A percentile compares a stretch with the other conserved stretches of the same genome.
These are phyloP conservation scores for Varanus salvator DNA, from an alignment of 2,113 vertebrate genomes.

Conservation along the genomic window DNA sequence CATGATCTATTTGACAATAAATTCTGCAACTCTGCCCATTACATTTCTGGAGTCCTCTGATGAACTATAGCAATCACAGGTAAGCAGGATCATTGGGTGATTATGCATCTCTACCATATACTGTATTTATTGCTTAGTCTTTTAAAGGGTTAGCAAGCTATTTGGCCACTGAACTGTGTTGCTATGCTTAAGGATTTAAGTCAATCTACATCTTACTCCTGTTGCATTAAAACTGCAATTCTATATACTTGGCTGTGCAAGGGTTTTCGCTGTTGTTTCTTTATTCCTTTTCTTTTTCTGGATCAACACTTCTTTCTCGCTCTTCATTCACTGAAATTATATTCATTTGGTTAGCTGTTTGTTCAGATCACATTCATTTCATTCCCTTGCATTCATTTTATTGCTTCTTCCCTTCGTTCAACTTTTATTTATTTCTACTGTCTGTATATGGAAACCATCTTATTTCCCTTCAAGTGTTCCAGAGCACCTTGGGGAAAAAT, in stretches of 20 bases:
- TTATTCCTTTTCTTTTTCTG: not conserved
- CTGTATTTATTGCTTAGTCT: not conserved
- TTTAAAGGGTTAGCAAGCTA: not conserved
- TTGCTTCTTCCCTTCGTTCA: not conserved
- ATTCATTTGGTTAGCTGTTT: slow-evolving; percentile 1
- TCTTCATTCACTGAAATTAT: not conserved
- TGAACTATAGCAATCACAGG: not conserved
- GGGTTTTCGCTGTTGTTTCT: not conserved
- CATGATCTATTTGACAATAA: not conserved
- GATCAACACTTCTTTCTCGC: not conserved
- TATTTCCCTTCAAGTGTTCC: not conserved
- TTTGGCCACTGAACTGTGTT: not conserved
- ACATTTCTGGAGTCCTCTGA: not conserved
- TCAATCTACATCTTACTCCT: not conserved
- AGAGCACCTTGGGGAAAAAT: not conserved
- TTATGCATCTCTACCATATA: not conserved
- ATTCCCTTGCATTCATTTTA: not conserved
- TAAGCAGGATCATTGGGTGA: not conserved
- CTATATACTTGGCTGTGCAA: not conserved
- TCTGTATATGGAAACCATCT: not conserved
- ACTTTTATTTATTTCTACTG: not conserved
- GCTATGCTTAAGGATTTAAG: not conserved
- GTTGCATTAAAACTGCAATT: too few relatives aligned
- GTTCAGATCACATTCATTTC: not conserved
- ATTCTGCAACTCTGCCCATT: not conserved